phyloP scores from a whole-genome alignment of 2,888 invertebrate species.

The Plagodis dolabraria region DNA sequence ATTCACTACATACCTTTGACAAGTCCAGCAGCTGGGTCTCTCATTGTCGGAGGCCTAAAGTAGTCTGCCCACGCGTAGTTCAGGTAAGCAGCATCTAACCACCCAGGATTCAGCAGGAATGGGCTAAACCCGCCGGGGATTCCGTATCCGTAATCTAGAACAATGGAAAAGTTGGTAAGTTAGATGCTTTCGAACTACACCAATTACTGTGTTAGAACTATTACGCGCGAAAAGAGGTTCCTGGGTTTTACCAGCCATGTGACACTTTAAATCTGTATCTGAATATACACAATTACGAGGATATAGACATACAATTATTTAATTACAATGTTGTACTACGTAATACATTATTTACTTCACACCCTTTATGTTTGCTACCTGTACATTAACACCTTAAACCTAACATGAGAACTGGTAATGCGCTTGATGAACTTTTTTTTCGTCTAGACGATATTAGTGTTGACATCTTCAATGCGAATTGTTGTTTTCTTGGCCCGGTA shows the following conservation, averaged over 20 bases:
- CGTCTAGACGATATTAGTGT: conserved; percentile 7
- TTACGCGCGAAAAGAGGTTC: too few relatives aligned
- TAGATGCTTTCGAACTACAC: conserved; percentile 10
- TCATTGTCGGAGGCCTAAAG: conserved; percentile 84
- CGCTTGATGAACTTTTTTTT: background rate
- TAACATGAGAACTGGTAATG: background rate
- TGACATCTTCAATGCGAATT: conserved; percentile 13
- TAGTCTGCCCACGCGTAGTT: conserved; percentile 91
- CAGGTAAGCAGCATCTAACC: conserved; percentile 94
- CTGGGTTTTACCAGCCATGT: too few relatives aligned
- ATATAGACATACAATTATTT: too few relatives aligned
- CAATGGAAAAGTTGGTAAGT: conserved; percentile 49
- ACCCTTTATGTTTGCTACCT: too few relatives aligned
- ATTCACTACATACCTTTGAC: conserved; percentile 83
- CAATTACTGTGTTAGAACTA: too few relatives aligned
- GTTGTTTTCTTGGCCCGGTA: conserved; percentile 10
- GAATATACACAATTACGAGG: too few relatives aligned
- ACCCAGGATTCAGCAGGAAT: conserved; percentile 92
- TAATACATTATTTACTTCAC: too few relatives aligned
- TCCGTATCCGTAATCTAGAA: conserved; percentile 91
- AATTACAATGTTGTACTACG: too few relatives aligned
- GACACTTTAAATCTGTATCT: too few relatives aligned
- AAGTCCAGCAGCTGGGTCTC: conserved; percentile 71
- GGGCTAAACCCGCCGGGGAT: conserved; percentile 91
- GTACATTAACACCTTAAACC: too few relatives aligned